phyloP scores from a whole-genome alignment of 30 jellyfish, hydroid and myxozoan genomes.

The Aurelia sp. region DNA sequence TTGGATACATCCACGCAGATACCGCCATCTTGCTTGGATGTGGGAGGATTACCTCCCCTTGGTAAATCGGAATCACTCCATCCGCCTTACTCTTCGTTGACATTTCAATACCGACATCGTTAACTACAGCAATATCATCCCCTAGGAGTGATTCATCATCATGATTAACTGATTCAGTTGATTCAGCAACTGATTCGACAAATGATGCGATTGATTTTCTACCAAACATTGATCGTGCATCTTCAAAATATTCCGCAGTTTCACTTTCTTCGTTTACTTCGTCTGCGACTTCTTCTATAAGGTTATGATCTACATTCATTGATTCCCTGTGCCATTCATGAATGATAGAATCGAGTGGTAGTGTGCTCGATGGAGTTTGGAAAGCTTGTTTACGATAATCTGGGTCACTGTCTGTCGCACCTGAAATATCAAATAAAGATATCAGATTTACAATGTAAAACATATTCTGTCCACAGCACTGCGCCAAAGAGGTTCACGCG shows the following conservation, averaged over 20 bases:
- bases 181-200: constrained; percentile 27
- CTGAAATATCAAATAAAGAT: background rate
- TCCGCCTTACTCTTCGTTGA: background rate
- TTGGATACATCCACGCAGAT: constrained; percentile 95
- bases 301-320: background rate
- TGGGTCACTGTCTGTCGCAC: constrained; percentile 35
- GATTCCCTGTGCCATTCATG: constrained; percentile 13
- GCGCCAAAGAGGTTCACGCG: too few relatives aligned
- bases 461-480: too few relatives aligned
- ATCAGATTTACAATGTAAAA: background rate
- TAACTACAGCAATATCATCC: constrained; percentile 15
- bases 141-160: constrained; percentile 15
- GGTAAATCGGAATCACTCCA: constrained; percentile 71
- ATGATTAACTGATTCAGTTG: constrained; percentile 19
- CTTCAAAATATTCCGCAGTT: constrained; percentile 30
- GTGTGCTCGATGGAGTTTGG: background rate
- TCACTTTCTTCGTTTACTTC: constrained; percentile 73
- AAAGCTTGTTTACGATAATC: background rate
- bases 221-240: constrained; percentile 70
- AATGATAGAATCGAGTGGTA: background rate
- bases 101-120: background rate
- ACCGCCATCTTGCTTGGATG: constrained; percentile 90
- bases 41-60: constrained; percentile 91
- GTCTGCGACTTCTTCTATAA: constrained; percentile 78
- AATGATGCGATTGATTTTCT: constrained; percentile 1